Evolutionary conservation across 2,888 invertebrate genomes (phyloP), one percentile per base, ranked within the genome.

Genomic region (Adela reaumurella): DNA sequence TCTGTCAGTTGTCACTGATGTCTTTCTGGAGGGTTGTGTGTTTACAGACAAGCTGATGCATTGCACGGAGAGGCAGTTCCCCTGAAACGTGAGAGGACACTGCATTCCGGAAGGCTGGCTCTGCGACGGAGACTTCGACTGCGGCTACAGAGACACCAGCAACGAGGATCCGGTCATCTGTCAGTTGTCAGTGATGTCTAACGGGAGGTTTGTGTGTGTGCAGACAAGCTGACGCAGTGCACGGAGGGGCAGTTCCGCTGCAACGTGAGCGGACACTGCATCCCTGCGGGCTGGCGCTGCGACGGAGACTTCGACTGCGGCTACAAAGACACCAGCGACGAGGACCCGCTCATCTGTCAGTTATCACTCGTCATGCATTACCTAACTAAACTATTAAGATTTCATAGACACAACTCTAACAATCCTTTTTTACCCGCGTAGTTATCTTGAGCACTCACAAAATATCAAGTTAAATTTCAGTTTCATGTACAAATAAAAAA

Each of bases 241-340:
- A 81, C 81, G 58, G 77, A 80, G 55, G 85, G 84, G 17, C 88
- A 89, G 74, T 93, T 93, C 73, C 84, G 85, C 53, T 94, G 94
- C 70, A 72, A 69, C 52, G 68, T 74, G 54, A 86, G 86, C 56
- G 82, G 83, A 50, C 85, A 85, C 65, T 92, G 92, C 74, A 83
- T 92, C 61, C 88, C 90, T 54, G 76, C 74, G 51, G 84, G 85
- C 59, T 90, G 90, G 89, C 78, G 86, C 55, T 92, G 91, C 72
- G 91, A 92, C 70, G 87, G 87, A 47, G 88, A 89, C 64, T 70
- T 76, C 42, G 90, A 91, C 71, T 91, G 91, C 69, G 88, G 88
- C n/a, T 70, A 77, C 19, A 64, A 74, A 50, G 79, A 90, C 71
- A 63, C 64, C 49, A 87, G 87, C 48, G 90, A 90, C 67, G 90